Base-by-base conservation (phyloP, 1,140 invertebrate species). In the Uloborus diversus region DNA sequence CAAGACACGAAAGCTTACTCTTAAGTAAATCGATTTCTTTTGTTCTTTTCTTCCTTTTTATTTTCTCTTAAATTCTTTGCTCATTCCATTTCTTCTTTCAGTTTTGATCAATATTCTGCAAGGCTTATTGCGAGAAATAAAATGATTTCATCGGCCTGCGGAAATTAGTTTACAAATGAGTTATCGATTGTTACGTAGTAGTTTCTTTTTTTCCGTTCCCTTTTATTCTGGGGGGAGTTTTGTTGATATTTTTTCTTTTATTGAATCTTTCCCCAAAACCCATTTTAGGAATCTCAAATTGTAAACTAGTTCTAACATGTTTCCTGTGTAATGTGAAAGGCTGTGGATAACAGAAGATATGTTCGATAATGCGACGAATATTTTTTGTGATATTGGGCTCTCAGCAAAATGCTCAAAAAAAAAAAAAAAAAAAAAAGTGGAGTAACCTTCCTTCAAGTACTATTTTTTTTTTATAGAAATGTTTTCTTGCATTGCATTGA, bases 101-200 rank as follows among this genome's bases (percentile, higher is more conserved):
- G 57, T 64, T 75, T 75, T 75, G 71, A 75, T 75, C 71, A 75
- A 75, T 75, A 59, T 75, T 75, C 71, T 64, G 71, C 71, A 25
- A 25, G 71, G 71, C 59, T 75, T 75, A 75, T 75, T 75, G 71
- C 71, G 57, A 75, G 71, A 75, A 62, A 75, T 64, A 75, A 75
- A 75, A 75, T 75, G 71, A 75, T 75, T 75, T 75, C 71, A 75
- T 75, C 71, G 71, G 71, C 71, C 53, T 27, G 59, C 20, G 35
- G 59, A 75, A 75, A 75, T 75, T 75, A 75, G 71, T 75, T 75
- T 75, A 75, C 71, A 75, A 75, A 75, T 75, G 71, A 75, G 71
- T 51, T 75, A 75, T 75, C 71, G 71, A 75, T 75, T 75, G 30
- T 59, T n/a, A 56, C 37, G 71, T n/a, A 64, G 71, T 56, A 47